Conservation (phyloP, 2,113 vertebrate species). For the Muscicapa adusta region DNA sequence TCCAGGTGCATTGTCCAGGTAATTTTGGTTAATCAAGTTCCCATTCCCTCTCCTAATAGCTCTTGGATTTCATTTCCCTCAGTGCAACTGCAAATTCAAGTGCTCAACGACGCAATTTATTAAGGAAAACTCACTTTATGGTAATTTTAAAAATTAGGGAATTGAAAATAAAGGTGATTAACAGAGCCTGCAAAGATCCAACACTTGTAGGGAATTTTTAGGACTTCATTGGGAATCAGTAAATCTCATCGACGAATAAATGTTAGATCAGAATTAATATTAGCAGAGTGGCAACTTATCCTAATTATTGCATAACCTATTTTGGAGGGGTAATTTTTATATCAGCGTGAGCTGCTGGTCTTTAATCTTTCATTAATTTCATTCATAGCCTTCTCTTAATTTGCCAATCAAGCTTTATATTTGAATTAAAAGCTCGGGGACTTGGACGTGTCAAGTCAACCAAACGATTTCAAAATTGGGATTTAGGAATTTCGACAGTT, state of each 20-base stretch:
- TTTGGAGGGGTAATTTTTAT: constrained; percentile 36
- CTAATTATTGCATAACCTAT: constrained; percentile 43
- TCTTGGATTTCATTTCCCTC: constrained; percentile 8
- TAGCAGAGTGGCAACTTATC: constrained; percentile 26
- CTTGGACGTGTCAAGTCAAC: constrained; percentile 37
- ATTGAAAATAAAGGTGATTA: constrained; percentile 57
- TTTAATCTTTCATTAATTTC: constrained; percentile 66
- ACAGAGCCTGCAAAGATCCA: constrained; percentile 1
- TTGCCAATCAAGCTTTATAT: constrained; percentile 64
- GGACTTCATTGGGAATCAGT: background rate
- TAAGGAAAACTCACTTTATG: background rate
- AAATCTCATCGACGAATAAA: constrained; percentile 34
- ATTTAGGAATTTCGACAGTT: constrained; percentile 56
- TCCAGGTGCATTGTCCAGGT: background rate
- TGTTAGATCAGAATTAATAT: constrained; percentile 16
- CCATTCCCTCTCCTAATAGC: constrained; percentile 17
- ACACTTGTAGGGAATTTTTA: background rate
- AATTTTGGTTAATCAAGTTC: constrained; percentile 37
- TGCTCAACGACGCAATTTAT: background rate
- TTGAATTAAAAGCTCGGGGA: constrained; percentile 57
- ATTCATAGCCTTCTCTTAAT: constrained; percentile 59
- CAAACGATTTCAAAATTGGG: constrained; percentile 29
- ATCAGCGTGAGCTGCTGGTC: constrained; percentile 40
- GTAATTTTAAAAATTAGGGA: constrained; percentile 26
- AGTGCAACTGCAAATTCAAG: background rate